phyloP scores from a whole-genome alignment of 2,888 invertebrate species.

The Rhopalosiphum nymphaeae region DNA sequence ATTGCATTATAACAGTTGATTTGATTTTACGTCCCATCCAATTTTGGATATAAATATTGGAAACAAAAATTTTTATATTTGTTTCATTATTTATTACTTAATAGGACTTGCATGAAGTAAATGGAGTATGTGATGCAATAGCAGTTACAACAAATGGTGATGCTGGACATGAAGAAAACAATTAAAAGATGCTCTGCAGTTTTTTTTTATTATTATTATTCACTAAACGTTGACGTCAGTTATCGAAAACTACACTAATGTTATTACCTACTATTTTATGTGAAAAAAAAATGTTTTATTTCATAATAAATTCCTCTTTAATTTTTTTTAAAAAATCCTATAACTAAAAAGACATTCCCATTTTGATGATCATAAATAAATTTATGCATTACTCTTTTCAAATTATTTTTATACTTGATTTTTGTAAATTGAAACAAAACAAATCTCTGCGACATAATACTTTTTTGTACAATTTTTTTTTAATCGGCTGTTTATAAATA shows the following conservation, averaged over 20 bases:
- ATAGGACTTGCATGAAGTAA: slow-evolving; percentile 34
- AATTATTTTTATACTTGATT: slow-evolving; percentile 62
- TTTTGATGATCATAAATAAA: slow-evolving; percentile 31
- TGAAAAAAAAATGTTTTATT: slow-evolving; percentile 53
- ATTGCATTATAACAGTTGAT: neutral
- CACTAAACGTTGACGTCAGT: slow-evolving; percentile 59
- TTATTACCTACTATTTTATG: slow-evolving; percentile 59
- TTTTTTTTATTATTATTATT: slow-evolving; percentile 39
- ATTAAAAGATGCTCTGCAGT: slow-evolving; percentile 27
- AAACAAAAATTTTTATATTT: neutral
- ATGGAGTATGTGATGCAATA: slow-evolving; percentile 45
- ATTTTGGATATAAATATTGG: neutral
- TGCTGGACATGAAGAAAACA: neutral
- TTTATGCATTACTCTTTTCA: slow-evolving; percentile 46
- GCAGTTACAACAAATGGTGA: slow-evolving; percentile 53
- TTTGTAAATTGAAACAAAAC: slow-evolving; percentile 51
- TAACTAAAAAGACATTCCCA: slow-evolving; percentile 46
- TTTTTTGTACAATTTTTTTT: slow-evolving; percentile 59
- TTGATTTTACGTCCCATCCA: neutral
- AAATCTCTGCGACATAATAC: slow-evolving; percentile 44
- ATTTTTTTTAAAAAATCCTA: slow-evolving; percentile 17
- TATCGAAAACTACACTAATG: slow-evolving; percentile 59
- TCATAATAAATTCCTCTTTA: slow-evolving; percentile 30
- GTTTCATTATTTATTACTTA: neutral
- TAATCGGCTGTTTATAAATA: slow-evolving; percentile 64